Evolutionary conservation across 2,888 invertebrate genomes (phyloP).

Genomic region (Pandemis corylana): DNA sequence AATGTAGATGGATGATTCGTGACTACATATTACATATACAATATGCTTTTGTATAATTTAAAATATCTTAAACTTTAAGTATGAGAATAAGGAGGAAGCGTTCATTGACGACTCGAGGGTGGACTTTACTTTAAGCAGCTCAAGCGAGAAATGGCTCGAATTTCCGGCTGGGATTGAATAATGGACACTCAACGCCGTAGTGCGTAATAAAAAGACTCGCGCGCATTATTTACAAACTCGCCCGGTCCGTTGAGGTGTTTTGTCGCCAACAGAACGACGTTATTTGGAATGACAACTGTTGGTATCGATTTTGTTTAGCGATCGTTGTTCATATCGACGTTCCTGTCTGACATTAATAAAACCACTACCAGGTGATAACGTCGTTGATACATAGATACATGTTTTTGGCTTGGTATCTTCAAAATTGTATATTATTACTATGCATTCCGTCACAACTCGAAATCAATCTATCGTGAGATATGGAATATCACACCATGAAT

Average conservation of each 20-base stretch:
- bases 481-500: too few relatives aligned
- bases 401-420: not conserved
- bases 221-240: conserved; percentile 17
- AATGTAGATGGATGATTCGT: not conserved
- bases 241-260: not conserved
- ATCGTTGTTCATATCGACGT: not conserved
- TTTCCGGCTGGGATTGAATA: conserved; percentile 34
- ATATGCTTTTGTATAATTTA: not conserved
- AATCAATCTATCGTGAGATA: too few relatives aligned
- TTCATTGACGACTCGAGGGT: conserved; percentile 34
- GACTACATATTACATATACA: not conserved
- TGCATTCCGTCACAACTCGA: too few relatives aligned
- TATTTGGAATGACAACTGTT: conserved; percentile 3
- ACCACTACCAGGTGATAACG: not conserved
- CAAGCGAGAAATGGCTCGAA: conserved; percentile 20
- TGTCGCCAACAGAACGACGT: not conserved
- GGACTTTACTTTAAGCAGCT: conserved; percentile 26
- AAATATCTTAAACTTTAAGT: conserved; percentile 5
- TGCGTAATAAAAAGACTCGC: conserved; percentile 13
- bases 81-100: conserved; percentile 22
- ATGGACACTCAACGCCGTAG: conserved; percentile 13
- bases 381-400: not conserved
- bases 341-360: not conserved
- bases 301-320: conserved; percentile 5
- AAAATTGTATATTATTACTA: too few relatives aligned